Conservation (phyloP, 1,140 invertebrate species). For the Drosophila funebris region DNA sequence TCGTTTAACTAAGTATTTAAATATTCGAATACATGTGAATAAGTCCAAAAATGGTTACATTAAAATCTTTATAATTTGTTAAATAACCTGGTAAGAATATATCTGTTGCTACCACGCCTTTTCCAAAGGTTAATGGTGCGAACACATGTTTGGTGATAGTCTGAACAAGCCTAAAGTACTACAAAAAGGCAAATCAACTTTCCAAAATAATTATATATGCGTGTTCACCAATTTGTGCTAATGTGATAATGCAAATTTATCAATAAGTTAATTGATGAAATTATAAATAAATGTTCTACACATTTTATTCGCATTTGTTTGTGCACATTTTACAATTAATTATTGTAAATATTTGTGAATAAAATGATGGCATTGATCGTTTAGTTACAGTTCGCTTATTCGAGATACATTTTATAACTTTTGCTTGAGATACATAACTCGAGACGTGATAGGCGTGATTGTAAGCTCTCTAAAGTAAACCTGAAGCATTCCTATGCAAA, state of each 20-base stretch:
- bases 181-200: constrained; percentile 32
- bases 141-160: constrained; percentile 52
- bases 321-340: constrained; percentile 8
- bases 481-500: constrained; percentile 69
- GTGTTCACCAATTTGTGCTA: background rate
- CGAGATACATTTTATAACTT: constrained; percentile 20
- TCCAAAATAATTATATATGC: background rate
- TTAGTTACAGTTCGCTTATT: constrained; percentile 1
- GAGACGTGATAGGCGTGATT: constrained; percentile 25
- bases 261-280: background rate
- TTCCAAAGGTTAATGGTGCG: constrained; percentile 36
- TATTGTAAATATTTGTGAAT: constrained; percentile 21
- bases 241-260: constrained; percentile 2
- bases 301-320: background rate
- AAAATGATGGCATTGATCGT: constrained; percentile 14
- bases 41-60: constrained; percentile 20
- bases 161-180: constrained; percentile 5
- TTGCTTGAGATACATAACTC: constrained; percentile 39
- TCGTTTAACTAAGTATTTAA: constrained; percentile 24
- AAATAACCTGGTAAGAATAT: constrained; percentile 18
- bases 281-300: background rate
- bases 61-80: constrained; percentile 22
- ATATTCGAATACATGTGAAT: constrained; percentile 30
- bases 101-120: constrained; percentile 36
- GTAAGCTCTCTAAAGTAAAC: constrained; percentile 68